phyloP scores from a whole-genome alignment of 2,888 invertebrate genomes.

The Mechanitis mazaeus region DNA sequence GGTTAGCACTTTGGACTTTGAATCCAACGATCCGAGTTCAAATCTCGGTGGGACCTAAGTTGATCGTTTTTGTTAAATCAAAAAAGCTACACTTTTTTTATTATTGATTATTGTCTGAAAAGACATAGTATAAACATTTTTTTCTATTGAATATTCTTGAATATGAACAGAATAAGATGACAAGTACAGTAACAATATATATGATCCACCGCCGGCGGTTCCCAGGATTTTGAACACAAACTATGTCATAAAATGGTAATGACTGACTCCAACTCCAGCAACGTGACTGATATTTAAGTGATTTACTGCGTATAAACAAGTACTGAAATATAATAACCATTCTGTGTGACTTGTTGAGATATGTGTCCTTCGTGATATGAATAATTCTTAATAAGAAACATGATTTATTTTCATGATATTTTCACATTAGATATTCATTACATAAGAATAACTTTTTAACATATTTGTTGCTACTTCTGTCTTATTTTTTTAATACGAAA shows the following conservation, averaged over 20 bases:
- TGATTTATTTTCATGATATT: too few relatives aligned
- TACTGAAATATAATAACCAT: too few relatives aligned
- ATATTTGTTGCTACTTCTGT: too few relatives aligned
- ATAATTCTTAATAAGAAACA: too few relatives aligned
- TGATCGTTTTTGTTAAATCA: neutral
- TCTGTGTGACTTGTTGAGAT: too few relatives aligned
- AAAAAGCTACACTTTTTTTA: neutral
- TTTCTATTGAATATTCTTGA: neutral
- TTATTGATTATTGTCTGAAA: too few relatives aligned
- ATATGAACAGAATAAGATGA: conserved; percentile 14
- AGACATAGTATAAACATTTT: too few relatives aligned
- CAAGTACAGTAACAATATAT: conserved; percentile 34
- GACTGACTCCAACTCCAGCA: conserved; percentile 32
- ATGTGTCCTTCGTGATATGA: too few relatives aligned
- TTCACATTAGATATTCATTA: too few relatives aligned
- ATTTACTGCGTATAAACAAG: conserved; percentile 16
- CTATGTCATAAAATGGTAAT: conserved; percentile 40
- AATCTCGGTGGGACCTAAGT: conserved; percentile 83
- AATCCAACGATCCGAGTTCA: conserved; percentile 89
- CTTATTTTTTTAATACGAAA: too few relatives aligned
- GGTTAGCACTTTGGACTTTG: conserved; percentile 88
- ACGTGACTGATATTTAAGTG: conserved; percentile 23
- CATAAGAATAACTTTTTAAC: too few relatives aligned
- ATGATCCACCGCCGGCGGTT: conserved; percentile 63
- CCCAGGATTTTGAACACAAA: conserved; percentile 42